Evolutionary conservation across 64 coral and sea anemone species (phyloP), one percentile per base, ranked within the genome.

Genomic region (Cladopsammia gracilis): DNA sequence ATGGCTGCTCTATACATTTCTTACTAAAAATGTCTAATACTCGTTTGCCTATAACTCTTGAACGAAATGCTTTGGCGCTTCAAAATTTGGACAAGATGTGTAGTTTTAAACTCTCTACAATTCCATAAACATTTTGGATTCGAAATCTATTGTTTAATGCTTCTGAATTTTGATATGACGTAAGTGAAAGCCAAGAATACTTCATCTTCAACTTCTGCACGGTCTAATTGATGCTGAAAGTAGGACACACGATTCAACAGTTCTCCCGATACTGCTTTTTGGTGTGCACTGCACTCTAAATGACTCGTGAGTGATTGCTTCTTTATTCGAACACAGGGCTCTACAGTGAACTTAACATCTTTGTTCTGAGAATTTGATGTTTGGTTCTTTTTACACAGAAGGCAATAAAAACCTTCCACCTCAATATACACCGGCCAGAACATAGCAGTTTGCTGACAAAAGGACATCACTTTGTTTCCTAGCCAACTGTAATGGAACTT

Each of bases 231-330:
- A 22, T 62, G 88, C 73, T 80, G 75, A 77, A 90, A 90, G 60
- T 81, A 90, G 25, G 89, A 81, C 62, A 91, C 89, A 45, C 89
- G 89, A 91, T 91, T 91, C 48, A 91, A 70, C 64, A 91, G 89
- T 45, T 91, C 89, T 64, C 76, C 89, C 11, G 90, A 92, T 13
- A 92, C 54, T 84, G 79, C 90, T 92, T 79, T 69, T 70, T 92
- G 78, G 54, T 92, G 79, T 51, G 78, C 79, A 91, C 89, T 91
- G 65, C 89, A 91, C 54, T 91, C 89, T 13, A 91, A 52, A 60
- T 91, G 89, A 67, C 65, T 92, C 79, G 48, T 92, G n/a, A 92
- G 79, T 15, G 90, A 85, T 79, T 92, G 90, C 73, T 92, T 69
- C 90, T 85, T 92, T 92, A 85, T 85, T 47, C 90, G 22, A 13